These are phyloP conservation scores for Nanorana parkeri DNA, from an alignment of 2,113 vertebrate species.

Conservation along the genomic window DNA sequence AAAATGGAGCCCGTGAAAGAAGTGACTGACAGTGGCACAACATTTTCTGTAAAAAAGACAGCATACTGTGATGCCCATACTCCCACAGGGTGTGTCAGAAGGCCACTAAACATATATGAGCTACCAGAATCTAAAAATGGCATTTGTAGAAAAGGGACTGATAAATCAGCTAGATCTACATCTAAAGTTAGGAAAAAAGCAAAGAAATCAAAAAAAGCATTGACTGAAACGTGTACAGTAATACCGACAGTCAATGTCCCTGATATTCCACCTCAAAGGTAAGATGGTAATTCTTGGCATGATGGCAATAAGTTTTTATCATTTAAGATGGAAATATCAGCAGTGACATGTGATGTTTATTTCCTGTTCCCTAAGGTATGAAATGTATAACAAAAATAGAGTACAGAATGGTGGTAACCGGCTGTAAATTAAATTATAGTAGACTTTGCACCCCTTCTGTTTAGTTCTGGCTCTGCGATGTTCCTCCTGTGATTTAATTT, in stretches of 20 bases:
- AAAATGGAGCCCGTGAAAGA: constrained; percentile 95
- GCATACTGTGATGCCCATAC: constrained; percentile 95
- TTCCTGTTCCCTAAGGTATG: too few relatives aligned
- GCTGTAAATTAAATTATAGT: too few relatives aligned
- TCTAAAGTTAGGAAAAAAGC: constrained; percentile 88
- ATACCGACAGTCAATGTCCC: constrained; percentile 80
- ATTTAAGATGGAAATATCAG: background rate
- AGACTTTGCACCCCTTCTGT: too few relatives aligned
- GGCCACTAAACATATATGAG: constrained; percentile 90
- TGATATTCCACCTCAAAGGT: constrained; percentile 92
- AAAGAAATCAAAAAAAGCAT: constrained; percentile 83
- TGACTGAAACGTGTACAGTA: constrained; percentile 78
- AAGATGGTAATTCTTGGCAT: constrained; percentile 54
- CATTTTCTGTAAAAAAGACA: constrained; percentile 94
- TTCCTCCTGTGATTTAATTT: too few relatives aligned
- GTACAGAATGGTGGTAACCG: too few relatives aligned
- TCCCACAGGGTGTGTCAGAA: constrained; percentile 84
- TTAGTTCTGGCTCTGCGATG: too few relatives aligned
- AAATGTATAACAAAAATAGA: too few relatives aligned
- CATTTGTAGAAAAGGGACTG: constrained; percentile 80
- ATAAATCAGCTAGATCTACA: constrained; percentile 74
- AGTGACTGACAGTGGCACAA: constrained; percentile 75
- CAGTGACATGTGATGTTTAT: too few relatives aligned
- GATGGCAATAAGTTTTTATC: too few relatives aligned
- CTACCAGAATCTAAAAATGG: constrained; percentile 85